These are phyloP conservation scores for Xiphophorus couchianus DNA, from an alignment of 2,113 vertebrate species.

Conservation along the genomic window DNA sequence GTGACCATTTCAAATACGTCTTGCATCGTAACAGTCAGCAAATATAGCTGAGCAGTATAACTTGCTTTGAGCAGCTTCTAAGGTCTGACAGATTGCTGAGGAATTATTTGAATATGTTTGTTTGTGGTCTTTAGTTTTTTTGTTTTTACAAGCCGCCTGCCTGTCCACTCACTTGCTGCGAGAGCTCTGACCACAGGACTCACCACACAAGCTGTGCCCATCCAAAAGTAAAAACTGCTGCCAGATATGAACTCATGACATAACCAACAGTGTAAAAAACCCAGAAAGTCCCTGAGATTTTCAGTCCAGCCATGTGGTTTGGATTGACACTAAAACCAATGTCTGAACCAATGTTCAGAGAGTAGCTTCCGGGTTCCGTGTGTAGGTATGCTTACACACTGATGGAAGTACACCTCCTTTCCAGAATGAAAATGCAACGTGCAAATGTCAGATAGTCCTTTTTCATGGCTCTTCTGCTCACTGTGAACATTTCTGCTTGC, in stretches of 20 bases:
- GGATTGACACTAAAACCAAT: too few species aligned
- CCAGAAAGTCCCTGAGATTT: neutral
- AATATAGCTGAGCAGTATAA: conserved; percentile 1
- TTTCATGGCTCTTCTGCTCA: neutral
- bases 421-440: neutral
- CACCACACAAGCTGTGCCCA: conserved; percentile 1
- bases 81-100: conserved; percentile 6
- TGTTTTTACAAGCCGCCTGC: conserved; percentile 41
- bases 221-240: conserved; percentile 25
- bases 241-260: neutral
- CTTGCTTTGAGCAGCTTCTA: conserved; percentile 16
- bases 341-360: too few species aligned
- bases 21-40: neutral
- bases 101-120: conserved; percentile 51
- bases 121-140: conserved; percentile 14
- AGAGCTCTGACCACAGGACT: conserved; percentile 25
- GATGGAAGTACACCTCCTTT: too few species aligned
- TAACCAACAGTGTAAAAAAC: too few species aligned
- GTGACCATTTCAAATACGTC: conserved; percentile 28
- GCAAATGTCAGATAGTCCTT: neutral
- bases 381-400: too few species aligned
- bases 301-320: neutral
- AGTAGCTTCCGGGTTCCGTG: neutral
- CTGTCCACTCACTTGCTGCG: neutral
- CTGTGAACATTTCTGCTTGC: neutral